phyloP scores from a whole-genome alignment of 2,113 vertebrate genomes.

The Amphilophus citrinellus region DNA sequence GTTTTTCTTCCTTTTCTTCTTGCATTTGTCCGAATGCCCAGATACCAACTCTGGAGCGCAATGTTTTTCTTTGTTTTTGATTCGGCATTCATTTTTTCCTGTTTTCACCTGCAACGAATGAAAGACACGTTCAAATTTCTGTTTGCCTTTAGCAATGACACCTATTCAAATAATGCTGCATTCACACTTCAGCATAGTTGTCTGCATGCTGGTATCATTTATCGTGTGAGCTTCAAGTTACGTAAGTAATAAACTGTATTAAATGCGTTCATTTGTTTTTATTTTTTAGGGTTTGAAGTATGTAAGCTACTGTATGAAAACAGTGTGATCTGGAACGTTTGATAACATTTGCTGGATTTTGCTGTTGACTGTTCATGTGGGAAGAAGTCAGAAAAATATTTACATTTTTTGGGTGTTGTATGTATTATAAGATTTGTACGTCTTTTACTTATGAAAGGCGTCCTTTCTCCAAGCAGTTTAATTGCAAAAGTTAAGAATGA shows the following conservation, averaged over 20 bases:
- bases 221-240: neutral
- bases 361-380: neutral
- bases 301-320: neutral
- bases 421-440: neutral
- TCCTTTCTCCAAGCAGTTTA: neutral
- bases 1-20: neutral
- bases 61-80: conserved; percentile 4
- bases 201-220: neutral
- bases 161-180: neutral
- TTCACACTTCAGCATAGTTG: neutral
- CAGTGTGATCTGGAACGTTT: neutral
- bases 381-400: neutral
- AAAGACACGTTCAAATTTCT: conserved; percentile 8
- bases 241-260: neutral
- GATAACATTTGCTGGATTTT: neutral
- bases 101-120: conserved; percentile 65
- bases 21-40: neutral
- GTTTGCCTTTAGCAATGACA: neutral
- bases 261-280: neutral
- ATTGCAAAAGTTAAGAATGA: neutral
- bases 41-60: conserved; percentile 13
- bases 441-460: neutral
- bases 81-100: conserved; percentile 1
- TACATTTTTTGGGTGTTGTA: neutral
- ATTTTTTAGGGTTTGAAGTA: neutral